Conservation (phyloP, 2,888 invertebrate genomes). For the Empis livida region DNA sequence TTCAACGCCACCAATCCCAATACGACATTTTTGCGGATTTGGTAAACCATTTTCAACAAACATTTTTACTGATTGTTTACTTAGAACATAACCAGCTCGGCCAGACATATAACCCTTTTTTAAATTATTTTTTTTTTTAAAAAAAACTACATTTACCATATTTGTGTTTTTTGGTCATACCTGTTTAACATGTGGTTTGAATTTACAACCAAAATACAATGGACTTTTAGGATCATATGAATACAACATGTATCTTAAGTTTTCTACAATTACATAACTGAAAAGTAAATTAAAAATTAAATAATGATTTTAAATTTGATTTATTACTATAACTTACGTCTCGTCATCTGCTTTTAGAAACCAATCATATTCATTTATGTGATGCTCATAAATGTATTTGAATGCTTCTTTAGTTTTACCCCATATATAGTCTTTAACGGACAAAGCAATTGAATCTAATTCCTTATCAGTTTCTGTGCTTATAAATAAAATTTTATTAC, state of each 20-base stretch:
- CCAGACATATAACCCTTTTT: slow-evolving; percentile 86
- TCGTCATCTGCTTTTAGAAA: slow-evolving; percentile 97
- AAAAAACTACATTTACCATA: no score
- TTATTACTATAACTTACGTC: slow-evolving; percentile 88
- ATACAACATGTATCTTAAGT: slow-evolving; percentile 71
- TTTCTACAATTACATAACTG: slow-evolving; percentile 84
- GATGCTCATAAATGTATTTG: slow-evolving; percentile 69
- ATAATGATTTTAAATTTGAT: no score
- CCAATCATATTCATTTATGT: slow-evolving; percentile 81
- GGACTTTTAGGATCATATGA: slow-evolving; percentile 54
- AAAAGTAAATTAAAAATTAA: background rate
- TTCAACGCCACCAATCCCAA: slow-evolving; percentile 36
- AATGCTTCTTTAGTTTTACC: slow-evolving; percentile 90
- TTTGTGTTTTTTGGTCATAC: no score
- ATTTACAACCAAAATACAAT: slow-evolving; percentile 77
- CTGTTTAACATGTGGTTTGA: slow-evolving; percentile 33
- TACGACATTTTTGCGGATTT: slow-evolving; percentile 36
- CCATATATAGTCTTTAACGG: slow-evolving; percentile 79
- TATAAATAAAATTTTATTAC: slow-evolving; percentile 75
- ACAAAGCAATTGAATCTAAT: slow-evolving; percentile 66
- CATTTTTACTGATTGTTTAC: slow-evolving; percentile 61
- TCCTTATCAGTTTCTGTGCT: slow-evolving; percentile 54
- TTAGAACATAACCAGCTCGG: slow-evolving; percentile 89
- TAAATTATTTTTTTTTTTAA: no score
- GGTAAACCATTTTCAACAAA: slow-evolving; percentile 66